Evolutionary conservation across 1,140 invertebrate species (phyloP).

Genomic region (Fopius arisanus): DNA sequence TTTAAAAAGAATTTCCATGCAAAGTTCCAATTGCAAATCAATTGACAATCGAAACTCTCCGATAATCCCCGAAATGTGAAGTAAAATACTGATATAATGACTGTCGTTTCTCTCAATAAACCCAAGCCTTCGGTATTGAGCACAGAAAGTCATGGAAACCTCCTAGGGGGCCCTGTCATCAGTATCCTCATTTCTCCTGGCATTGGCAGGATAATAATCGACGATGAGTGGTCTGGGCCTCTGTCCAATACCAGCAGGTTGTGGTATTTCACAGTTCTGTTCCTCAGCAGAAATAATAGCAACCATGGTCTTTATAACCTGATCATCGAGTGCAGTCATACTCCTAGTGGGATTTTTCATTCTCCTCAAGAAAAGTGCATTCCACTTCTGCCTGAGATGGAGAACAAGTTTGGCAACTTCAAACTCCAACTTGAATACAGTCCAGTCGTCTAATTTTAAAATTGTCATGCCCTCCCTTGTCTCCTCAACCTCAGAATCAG

Average conservation of each 20-base stretch:
- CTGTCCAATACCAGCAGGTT: slow-evolving; percentile 81
- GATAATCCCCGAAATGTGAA: no score
- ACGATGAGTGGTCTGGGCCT: slow-evolving; percentile 73
- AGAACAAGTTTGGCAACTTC: slow-evolving; percentile 74
- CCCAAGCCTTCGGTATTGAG: no score
- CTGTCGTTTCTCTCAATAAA: no score
- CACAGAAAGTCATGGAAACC: no score
- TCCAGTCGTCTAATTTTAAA: slow-evolving; percentile 81
- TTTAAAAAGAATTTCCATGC: no score
- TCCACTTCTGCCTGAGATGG: slow-evolving; percentile 80
- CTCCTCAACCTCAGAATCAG: slow-evolving; percentile 72
- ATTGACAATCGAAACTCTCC: no score
- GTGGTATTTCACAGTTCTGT: slow-evolving; percentile 73
- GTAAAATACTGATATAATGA: no score
- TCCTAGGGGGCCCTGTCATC: slow-evolving; percentile 16
- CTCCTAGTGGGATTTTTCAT: slow-evolving; percentile 77
- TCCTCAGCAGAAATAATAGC: slow-evolving; percentile 78
- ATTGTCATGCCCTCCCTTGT: slow-evolving; percentile 70
- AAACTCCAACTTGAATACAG: slow-evolving; percentile 76
- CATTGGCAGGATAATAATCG: slow-evolving; percentile 64
- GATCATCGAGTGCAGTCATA: slow-evolving; percentile 74
- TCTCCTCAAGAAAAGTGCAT: slow-evolving; percentile 76
- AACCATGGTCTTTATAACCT: slow-evolving; percentile 74
- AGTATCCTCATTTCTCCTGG: slow-evolving; percentile 53
- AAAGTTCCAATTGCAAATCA: no score